phyloP scores from a whole-genome alignment of 2,113 vertebrate genomes.

The Lipophrys pholis region DNA sequence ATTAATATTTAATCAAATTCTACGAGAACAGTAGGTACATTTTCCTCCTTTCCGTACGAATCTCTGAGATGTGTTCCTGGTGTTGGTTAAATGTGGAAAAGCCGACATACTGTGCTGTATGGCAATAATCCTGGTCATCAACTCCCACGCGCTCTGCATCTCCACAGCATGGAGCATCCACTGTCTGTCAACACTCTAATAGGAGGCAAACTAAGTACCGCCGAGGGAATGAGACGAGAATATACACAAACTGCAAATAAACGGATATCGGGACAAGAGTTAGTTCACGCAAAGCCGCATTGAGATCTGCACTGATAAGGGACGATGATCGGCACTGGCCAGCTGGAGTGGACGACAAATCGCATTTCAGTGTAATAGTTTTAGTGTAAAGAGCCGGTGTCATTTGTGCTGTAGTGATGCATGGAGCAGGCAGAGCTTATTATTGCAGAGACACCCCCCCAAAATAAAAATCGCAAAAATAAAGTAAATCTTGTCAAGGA shows the following conservation, averaged over 20 bases:
- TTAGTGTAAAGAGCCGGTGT: slow-evolving; percentile 21
- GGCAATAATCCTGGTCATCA: slow-evolving; percentile 68
- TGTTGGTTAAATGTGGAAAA: slow-evolving; percentile 51
- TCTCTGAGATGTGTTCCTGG: slow-evolving; percentile 23
- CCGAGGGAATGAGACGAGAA: slow-evolving; percentile 52
- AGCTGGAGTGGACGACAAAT: slow-evolving; percentile 23
- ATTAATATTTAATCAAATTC: not conserved
- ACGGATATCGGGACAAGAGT: slow-evolving; percentile 17
- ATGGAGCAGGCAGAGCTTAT: slow-evolving; percentile 37
- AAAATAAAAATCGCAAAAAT: slow-evolving; percentile 2
- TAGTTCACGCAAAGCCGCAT: not conserved
- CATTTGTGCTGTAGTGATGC: slow-evolving; percentile 31
- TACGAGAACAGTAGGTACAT: not conserved
- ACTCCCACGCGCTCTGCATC: slow-evolving; percentile 76
- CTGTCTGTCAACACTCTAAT: slow-evolving; percentile 79
- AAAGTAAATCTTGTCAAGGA: slow-evolving; percentile 6
- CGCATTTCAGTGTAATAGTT: slow-evolving; percentile 27
- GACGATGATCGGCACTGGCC: not conserved
- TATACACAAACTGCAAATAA: slow-evolving; percentile 51
- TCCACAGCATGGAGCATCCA: slow-evolving; percentile 78
- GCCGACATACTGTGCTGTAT: slow-evolving; percentile 45
- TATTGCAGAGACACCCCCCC: slow-evolving; percentile 8
- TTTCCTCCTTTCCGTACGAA: slow-evolving; percentile 11
- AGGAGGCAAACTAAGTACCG: slow-evolving; percentile 71
- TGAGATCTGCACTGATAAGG: slow-evolving; percentile 26